Conservation (phyloP, 2,797 vertebrate species). For the Centroberyx gerrardi region DNA sequence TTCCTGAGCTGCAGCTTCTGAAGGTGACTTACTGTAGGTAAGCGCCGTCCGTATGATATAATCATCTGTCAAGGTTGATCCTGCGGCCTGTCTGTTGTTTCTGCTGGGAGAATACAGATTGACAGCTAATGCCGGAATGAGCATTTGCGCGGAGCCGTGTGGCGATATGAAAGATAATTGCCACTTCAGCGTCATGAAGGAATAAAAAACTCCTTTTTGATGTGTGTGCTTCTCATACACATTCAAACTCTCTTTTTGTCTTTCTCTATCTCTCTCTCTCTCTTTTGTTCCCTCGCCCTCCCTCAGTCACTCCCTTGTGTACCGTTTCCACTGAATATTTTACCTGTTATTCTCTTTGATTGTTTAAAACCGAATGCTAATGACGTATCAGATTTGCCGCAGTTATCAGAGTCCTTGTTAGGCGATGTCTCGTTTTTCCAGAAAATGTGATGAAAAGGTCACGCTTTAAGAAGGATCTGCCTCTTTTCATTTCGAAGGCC, state of each 20-base stretch:
- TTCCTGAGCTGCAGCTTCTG: constrained; percentile 38
- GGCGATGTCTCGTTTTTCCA: too few relatives aligned
- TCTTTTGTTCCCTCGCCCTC: too few relatives aligned
- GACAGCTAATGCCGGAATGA: constrained; percentile 39
- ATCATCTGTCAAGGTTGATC: constrained; percentile 61
- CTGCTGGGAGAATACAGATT: constrained; percentile 19
- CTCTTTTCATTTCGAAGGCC: too few relatives aligned
- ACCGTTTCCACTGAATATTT: too few relatives aligned
- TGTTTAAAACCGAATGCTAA: too few relatives aligned
- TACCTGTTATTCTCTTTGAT: too few relatives aligned
- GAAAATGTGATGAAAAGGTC: too few relatives aligned
- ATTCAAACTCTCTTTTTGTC: not conserved
- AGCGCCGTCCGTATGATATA: constrained; percentile 13
- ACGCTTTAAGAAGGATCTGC: too few relatives aligned
- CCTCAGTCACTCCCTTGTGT: too few relatives aligned
- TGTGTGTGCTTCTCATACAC: not conserved
- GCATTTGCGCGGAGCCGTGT: constrained; percentile 16
- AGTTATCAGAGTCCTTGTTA: too few relatives aligned
- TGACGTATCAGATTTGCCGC: too few relatives aligned
- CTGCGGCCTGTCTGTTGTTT: constrained; percentile 44
- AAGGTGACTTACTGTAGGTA: constrained; percentile 41
- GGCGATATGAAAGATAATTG: constrained; percentile 28
- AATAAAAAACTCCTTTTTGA: constrained; percentile 7
- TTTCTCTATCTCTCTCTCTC: too few relatives aligned
- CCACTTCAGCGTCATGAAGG: constrained; percentile 6